Evolutionary conservation across 2,113 vertebrate species (phyloP), one percentile per base, ranked within the genome.

Genomic region (Lycaon pictus): DNA sequence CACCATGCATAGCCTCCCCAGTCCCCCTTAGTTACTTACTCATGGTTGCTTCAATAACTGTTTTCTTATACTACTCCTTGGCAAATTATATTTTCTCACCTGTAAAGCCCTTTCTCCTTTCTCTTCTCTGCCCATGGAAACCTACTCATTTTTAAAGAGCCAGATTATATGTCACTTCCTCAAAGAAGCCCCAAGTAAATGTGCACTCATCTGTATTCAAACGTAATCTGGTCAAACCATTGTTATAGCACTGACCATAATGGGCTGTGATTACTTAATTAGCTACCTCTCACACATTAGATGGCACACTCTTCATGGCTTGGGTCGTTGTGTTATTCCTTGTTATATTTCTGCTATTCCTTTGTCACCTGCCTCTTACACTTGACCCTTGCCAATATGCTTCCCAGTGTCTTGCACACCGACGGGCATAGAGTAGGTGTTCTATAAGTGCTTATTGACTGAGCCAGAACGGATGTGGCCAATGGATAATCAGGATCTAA

Each of bases 91-190:
- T 90, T 84, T 85, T 77, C 63, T 56, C 5, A 9, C 12, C 27
- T 17, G 6, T 83, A 82, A 65, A 43, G 29, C 4, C 27, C n/a
- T 63, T 71, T 51, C 20, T 65, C 22, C 3, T 53, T 92, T 90
- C 16, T 29, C 35, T 62, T 76, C 19, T 88, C 23, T 7, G 82
- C 3, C 60, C 3, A 82, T 0, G 53, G 20, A 71, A 67, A 51
- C 84, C 60, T 67, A 65, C 55, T 71, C 29, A 27, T 67, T 32
- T 90, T 90, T 90, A n/a, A 96, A 93, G 74, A 77, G 20, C 13
- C 76, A 88, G 5, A 23, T 91, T 65, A 48, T 20, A 11, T 6
- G 12, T 94, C 13, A 77, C 9, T 12, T 72, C 37, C 37, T 81
- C n/a, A 74, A 32, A 88, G 69, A 95, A 94, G 35, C 29, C 22